These are phyloP conservation scores for Mycalesis mineus DNA, from an alignment of 2,888 invertebrate genomes.

Conservation along the genomic window DNA sequence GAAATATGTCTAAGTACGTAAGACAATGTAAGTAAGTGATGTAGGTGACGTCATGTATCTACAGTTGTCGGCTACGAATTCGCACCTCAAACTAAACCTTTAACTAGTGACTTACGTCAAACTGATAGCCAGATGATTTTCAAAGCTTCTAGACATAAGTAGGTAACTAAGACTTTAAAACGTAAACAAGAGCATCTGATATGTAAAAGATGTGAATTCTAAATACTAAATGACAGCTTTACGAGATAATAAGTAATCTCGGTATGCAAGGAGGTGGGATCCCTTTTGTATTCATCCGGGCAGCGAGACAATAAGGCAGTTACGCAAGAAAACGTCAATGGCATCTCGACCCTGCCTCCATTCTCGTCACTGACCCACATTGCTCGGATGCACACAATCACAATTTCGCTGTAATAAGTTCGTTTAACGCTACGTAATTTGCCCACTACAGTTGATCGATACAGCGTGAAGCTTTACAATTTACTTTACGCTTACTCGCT, in stretches of 20 bases:
- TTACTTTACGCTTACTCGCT: too few relatives aligned
- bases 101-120: too few relatives aligned
- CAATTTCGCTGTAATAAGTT: constrained; percentile 56
- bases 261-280: constrained; percentile 8
- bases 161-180: too few relatives aligned
- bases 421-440: constrained; percentile 37
- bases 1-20: too few relatives aligned
- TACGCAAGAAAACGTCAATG: constrained; percentile 67
- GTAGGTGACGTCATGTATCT: too few relatives aligned
- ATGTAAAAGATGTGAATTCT: too few relatives aligned
- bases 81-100: too few relatives aligned
- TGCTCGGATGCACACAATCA: constrained; percentile 55
- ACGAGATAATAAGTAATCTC: constrained; percentile 1
- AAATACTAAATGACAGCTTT: neutral
- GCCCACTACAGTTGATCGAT: neutral
- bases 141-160: too few relatives aligned
- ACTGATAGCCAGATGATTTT: too few relatives aligned
- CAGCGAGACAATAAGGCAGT: constrained; percentile 60
- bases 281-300: constrained; percentile 31
- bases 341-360: constrained; percentile 73
- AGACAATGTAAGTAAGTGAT: too few relatives aligned
- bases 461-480: neutral
- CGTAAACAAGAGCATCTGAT: too few relatives aligned
- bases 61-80: too few relatives aligned
- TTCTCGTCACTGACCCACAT: constrained; percentile 76